A percentile compares a stretch with the other conserved stretches of the same genome.
These are phyloP conservation scores for Temnopleurus reevesii DNA, from an alignment of 53 echinoderm and acorn worm species.

Conservation along the genomic window DNA sequence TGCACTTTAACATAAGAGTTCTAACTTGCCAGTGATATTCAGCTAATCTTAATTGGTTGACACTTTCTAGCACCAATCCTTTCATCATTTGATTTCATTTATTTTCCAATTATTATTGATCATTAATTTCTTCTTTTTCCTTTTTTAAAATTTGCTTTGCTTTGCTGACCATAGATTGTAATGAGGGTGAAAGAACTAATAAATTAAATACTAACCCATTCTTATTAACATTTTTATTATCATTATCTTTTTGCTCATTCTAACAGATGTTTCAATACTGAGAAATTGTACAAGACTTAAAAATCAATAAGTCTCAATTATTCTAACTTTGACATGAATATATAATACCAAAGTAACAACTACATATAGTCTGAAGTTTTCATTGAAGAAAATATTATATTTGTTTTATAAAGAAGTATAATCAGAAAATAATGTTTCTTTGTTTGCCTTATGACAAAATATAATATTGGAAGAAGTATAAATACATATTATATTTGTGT, in stretches of 20 bases:
- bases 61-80: too few relatives aligned
- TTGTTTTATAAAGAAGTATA: too few relatives aligned
- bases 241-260: not conserved
- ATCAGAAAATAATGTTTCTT: too few relatives aligned
- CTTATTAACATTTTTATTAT: not conserved
- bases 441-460: constrained; percentile 17
- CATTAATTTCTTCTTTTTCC: not conserved
- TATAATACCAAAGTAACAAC: not conserved
- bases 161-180: constrained; percentile 2
- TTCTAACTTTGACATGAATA: not conserved
- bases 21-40: too few relatives aligned
- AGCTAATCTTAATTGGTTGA: too few relatives aligned
- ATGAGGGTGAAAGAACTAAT: constrained; percentile 13
- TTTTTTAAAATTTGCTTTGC: not conserved
- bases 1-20: too few relatives aligned
- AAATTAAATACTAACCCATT: constrained; percentile 10
- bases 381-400: not conserved
- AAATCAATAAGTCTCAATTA: not conserved
- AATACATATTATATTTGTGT: too few relatives aligned
- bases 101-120: not conserved
- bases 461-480: not conserved
- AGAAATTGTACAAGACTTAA: not conserved
- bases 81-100: not conserved
- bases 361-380: not conserved
- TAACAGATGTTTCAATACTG: not conserved